phyloP scores from a whole-genome alignment of 2,113 vertebrate genomes.

The Pelecanus crispus region DNA sequence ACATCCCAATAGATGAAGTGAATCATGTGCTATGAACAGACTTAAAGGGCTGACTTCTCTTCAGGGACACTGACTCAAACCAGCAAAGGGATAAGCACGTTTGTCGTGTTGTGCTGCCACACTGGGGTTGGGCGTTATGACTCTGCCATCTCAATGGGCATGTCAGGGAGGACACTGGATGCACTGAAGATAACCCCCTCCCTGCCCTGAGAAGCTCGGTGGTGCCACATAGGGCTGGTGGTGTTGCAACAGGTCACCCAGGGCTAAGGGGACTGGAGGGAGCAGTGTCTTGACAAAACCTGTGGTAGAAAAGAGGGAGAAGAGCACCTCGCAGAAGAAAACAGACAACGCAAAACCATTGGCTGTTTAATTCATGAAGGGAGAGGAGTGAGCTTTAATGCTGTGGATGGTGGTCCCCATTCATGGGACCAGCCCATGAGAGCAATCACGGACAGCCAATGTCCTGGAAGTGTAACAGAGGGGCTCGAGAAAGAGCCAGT shows the following conservation, averaged over 20 bases:
- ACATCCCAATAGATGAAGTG: too few species aligned
- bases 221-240: neutral
- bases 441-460: fast-evolving
- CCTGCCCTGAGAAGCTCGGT: fast-evolving
- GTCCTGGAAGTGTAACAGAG: neutral
- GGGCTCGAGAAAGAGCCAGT: neutral
- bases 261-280: neutral
- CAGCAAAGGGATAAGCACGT: neutral
- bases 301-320: neutral
- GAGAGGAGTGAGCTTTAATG: neutral
- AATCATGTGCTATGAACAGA: too few species aligned
- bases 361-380: neutral
- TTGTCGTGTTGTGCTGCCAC: neutral
- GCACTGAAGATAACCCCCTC: neutral
- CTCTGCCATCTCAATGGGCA: neutral
- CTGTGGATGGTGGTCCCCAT: neutral
- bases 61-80: neutral
- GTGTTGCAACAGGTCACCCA: neutral
- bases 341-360: neutral
- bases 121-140: fast-evolving
- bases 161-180: neutral
- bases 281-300: neutral
- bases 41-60: neutral
- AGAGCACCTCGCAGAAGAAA: neutral
- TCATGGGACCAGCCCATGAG: neutral